These are phyloP conservation scores for Heliconius erato DNA, from an alignment of 2,888 invertebrate species.

Conservation along the genomic window DNA sequence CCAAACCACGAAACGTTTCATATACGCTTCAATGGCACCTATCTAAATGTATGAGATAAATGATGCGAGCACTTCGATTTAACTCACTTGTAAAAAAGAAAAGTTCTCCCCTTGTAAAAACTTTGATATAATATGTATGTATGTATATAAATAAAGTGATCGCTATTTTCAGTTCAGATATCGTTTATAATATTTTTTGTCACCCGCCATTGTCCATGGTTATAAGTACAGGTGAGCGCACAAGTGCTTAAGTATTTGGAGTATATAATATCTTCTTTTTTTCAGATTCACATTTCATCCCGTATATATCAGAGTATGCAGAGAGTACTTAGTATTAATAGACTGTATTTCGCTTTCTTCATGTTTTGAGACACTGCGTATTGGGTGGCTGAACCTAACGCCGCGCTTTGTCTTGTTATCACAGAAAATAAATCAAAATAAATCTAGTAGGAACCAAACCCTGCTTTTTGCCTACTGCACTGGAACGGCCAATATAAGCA, in stretches of 20 bases:
- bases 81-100: conserved; percentile 41
- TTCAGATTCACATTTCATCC: too few relatives aligned
- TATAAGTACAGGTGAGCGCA: conserved; percentile 58
- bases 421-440: too few relatives aligned
- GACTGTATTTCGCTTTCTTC: too few relatives aligned
- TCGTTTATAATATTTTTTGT: conserved; percentile 80
- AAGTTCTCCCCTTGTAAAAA: conserved; percentile 45
- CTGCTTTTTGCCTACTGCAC: too few relatives aligned
- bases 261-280: background rate
- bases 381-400: too few relatives aligned
- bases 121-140: conserved; percentile 35
- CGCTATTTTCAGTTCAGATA: conserved; percentile 68
- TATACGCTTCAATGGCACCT: background rate
- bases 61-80: conserved; percentile 37
- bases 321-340: too few relatives aligned
- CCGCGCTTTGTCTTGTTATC: too few relatives aligned
- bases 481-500: too few relatives aligned
- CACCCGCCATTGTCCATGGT: conserved; percentile 56
- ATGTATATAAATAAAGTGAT: conserved; percentile 64
- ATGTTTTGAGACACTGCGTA: too few relatives aligned
- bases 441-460: too few relatives aligned
- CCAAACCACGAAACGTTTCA: background rate
- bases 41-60: conserved; percentile 31
- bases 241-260: conserved; percentile 44
- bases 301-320: too few relatives aligned